A percentile compares a stretch with the other conserved stretches of the same genome.
These are phyloP conservation scores for Pseudomyrmex flavicornis DNA, from an alignment of 1,140 invertebrate genomes.

Conservation along the genomic window DNA sequence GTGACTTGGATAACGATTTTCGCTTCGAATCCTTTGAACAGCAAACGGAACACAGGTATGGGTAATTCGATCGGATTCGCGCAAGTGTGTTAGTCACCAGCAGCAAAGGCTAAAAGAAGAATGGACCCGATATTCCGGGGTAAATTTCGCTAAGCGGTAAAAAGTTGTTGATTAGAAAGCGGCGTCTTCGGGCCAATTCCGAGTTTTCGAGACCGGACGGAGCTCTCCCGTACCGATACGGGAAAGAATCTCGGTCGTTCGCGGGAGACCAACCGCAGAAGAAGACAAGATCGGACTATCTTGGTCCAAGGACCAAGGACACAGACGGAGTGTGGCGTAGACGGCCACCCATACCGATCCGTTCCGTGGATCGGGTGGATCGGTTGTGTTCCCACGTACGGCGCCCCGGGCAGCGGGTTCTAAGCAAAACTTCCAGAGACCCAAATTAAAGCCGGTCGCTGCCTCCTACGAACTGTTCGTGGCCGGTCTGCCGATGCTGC, in stretches of 20 bases:
- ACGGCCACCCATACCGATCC: constrained; percentile 78
- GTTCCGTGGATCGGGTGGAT: constrained; percentile 33
- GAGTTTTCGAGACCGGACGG: constrained; percentile 7
- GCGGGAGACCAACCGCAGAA: constrained; percentile 65
- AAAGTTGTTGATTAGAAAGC: constrained; percentile 72
- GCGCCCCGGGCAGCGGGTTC: constrained; percentile 78
- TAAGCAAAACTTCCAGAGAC: constrained; percentile 75
- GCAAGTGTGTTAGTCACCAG: constrained; percentile 39
- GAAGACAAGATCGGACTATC: constrained; percentile 68
- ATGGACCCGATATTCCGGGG: constrained; percentile 45
- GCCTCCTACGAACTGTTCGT: constrained; percentile 77
- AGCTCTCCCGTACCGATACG: constrained; percentile 63
- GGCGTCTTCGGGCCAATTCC: constrained; percentile 59
- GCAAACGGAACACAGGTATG: background rate
- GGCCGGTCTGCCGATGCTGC: constrained; percentile 75
- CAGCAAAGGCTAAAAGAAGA: constrained; percentile 46
- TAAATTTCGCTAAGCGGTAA: constrained; percentile 66
- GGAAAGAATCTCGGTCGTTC: constrained; percentile 52
- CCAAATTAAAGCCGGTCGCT: constrained; percentile 80
- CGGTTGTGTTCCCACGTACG: constrained; percentile 80
- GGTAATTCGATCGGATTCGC: constrained; percentile 38
- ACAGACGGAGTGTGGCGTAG: constrained; percentile 69
- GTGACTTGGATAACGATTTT: background rate
- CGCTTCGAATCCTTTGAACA: constrained; percentile 11
- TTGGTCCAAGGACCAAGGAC: constrained; percentile 74